Percentiles rank a stretch among this genome's conserved stretches.
phyloP scores from a whole-genome alignment of 2,113 vertebrate genomes.

The Clarias batrachus region DNA sequence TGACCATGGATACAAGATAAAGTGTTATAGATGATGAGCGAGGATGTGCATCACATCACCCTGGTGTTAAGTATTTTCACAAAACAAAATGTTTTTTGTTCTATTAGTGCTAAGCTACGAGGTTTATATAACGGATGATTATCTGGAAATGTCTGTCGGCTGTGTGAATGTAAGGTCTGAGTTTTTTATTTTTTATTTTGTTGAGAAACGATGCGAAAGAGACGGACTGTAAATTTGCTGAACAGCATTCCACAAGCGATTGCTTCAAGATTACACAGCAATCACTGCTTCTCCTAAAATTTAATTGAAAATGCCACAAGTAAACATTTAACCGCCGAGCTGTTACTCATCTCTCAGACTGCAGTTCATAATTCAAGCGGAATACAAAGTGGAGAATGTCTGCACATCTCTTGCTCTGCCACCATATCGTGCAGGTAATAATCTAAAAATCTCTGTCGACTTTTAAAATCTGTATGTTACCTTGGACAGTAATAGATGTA shows the following conservation, averaged over 20 bases:
- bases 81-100: neutral
- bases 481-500: neutral
- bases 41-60: neutral
- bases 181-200: neutral
- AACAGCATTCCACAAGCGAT: neutral
- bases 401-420: neutral
- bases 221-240: neutral
- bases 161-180: neutral
- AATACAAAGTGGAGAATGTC: neutral
- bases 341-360: conserved; percentile 1
- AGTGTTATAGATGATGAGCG: too few species aligned
- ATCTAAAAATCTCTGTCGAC: neutral
- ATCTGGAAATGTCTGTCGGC: neutral
- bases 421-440: neutral
- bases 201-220: neutral
- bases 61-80: neutral
- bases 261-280: neutral
- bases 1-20: too few species aligned
- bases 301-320: conserved; percentile 6
- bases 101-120: neutral
- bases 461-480: neutral
- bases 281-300: neutral
- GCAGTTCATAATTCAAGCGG: conserved; percentile 1
- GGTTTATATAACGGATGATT: neutral
- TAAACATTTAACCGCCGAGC: conserved; percentile 14